Percentiles rank a stretch among this genome's conserved stretches.
phyloP scores from a whole-genome alignment of 2,113 vertebrate species.

The Protobothrops flavoviridis region DNA sequence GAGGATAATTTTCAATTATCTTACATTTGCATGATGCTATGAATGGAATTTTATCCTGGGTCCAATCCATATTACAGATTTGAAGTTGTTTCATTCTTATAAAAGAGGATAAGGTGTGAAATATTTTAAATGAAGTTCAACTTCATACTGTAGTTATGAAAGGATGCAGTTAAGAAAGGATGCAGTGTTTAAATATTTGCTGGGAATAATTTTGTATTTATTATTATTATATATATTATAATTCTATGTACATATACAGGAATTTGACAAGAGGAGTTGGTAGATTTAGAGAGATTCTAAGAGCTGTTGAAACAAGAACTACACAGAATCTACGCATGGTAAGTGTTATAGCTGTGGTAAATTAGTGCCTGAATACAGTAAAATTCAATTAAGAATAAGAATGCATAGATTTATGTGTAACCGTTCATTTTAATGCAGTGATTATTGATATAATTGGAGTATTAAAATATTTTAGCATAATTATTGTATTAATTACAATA shows the following conservation, averaged over 20 bases:
- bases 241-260: constrained; percentile 75
- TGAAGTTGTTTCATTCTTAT: not conserved
- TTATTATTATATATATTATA: not conserved
- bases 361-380: not conserved
- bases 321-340: constrained; percentile 98
- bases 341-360: constrained; percentile 57
- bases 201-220: constrained; percentile 59
- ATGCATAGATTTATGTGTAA: not conserved
- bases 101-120: not conserved
- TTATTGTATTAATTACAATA: not conserved
- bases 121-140: constrained; percentile 1
- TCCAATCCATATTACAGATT: not conserved
- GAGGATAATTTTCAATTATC: no score
- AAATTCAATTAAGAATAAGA: not conserved
- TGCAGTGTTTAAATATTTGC: constrained; percentile 36
- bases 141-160: constrained; percentile 12
- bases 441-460: not conserved
- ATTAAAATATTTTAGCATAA: not conserved
- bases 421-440: not conserved
- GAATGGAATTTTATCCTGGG: not conserved
- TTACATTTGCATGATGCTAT: no score
- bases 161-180: not conserved
- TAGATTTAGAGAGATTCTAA: constrained; percentile 93
- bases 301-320: constrained; percentile 94
- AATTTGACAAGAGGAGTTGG: constrained; percentile 94